Evolutionary conservation across 2,113 vertebrate species (phyloP).

Genomic region (Centropus bengalensis): DNA sequence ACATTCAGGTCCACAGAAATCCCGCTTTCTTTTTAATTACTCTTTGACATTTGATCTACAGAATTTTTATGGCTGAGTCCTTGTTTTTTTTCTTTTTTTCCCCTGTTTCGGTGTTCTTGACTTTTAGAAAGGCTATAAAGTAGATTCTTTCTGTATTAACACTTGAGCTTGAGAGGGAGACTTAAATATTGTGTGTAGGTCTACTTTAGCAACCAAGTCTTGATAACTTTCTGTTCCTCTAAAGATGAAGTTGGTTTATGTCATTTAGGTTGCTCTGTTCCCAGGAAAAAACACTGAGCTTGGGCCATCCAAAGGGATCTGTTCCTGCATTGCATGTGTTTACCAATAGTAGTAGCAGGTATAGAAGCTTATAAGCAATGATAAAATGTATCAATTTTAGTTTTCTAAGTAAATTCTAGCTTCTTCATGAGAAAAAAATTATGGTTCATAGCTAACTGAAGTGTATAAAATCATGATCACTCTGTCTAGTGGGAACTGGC

Average conservation of each 20-base stretch:
- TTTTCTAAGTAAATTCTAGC: not conserved
- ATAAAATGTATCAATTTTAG: not conserved
- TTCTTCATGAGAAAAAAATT: not conserved
- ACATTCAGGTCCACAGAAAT: conserved; percentile 15
- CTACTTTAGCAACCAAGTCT: not conserved
- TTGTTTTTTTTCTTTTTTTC: not conserved
- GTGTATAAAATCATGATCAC: not conserved
- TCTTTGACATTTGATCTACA: conserved; percentile 34
- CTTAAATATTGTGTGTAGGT: not conserved
- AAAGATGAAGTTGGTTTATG: not conserved
- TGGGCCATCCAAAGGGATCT: not conserved
- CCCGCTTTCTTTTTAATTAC: conserved; percentile 42
- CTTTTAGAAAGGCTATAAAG: not conserved
- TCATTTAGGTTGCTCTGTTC: not conserved
- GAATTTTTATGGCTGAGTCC: not conserved
- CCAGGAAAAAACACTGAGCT: not conserved
- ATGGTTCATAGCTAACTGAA: not conserved
- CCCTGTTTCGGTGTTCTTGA: not conserved
- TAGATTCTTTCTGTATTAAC: not conserved
- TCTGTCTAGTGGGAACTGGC: not conserved
- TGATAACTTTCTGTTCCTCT: not conserved
- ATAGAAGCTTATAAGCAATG: not conserved
- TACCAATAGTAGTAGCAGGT: not conserved
- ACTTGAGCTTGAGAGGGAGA: not conserved
- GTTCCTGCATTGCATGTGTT: not conserved